phyloP scores from a whole-genome alignment of 1,140 invertebrate genomes.

The Temnothorax longispinosus region DNA sequence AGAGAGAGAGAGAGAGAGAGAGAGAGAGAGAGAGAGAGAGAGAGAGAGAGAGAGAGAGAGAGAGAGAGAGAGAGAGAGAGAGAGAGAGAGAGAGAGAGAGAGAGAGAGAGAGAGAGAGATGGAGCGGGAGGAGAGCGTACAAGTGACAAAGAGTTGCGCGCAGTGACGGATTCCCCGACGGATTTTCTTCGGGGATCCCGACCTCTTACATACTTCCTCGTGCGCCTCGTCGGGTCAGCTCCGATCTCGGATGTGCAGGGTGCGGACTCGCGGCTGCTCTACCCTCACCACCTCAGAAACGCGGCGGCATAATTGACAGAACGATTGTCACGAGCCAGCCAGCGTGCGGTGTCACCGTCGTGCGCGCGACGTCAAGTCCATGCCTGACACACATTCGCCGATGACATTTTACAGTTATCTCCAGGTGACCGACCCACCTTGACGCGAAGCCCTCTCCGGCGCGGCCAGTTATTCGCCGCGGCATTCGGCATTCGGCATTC shows the following conservation, averaged over 20 bases:
- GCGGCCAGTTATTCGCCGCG: background rate
- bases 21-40: too few species aligned
- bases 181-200: background rate
- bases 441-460: slow-evolving; percentile 48
- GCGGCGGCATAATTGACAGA: slow-evolving; percentile 61
- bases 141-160: too few species aligned
- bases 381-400: slow-evolving; percentile 80
- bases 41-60: too few species aligned
- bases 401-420: slow-evolving; percentile 84
- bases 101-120: too few species aligned
- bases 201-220: slow-evolving; percentile 51
- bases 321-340: slow-evolving; percentile 37
- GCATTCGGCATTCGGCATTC: too few species aligned
- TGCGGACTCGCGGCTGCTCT: background rate
- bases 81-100: background rate
- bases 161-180: background rate
- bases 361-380: slow-evolving; percentile 68
- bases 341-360: slow-evolving; percentile 65
- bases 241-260: background rate
- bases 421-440: slow-evolving; percentile 81
- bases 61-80: too few species aligned
- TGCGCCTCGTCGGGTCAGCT: background rate
- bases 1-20: too few species aligned
- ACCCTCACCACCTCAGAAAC: slow-evolving; percentile 49
- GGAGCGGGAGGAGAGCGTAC: background rate